A percentile compares a stretch with the other conserved stretches of the same genome.
Conservation (phyloP, 1,140 invertebrate species). For the Caenorhabditis inopinata region DNA sequence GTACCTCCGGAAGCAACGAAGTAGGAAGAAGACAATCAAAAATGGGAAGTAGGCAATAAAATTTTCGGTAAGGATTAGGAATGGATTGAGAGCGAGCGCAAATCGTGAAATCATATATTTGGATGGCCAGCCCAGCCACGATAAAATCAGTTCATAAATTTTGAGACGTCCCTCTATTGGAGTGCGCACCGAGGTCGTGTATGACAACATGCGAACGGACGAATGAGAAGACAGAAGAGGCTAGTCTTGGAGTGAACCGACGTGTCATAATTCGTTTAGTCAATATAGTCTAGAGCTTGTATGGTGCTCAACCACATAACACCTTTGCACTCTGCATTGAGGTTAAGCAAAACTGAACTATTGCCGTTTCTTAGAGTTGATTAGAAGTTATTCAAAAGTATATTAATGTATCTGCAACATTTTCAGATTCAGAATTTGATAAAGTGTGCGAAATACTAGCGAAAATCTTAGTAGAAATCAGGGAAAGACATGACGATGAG, state of each 20-base stretch:
- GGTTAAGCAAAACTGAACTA: too few relatives aligned
- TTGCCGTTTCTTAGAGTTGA: too few relatives aligned
- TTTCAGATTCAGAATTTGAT: too few relatives aligned
- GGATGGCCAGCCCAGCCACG: background rate
- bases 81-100: background rate
- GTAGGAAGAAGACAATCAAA: background rate
- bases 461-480: too few relatives aligned
- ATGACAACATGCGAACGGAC: constrained; percentile 11
- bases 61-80: background rate
- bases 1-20: background rate
- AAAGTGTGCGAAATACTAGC: too few relatives aligned
- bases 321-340: background rate
- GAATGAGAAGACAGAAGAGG: background rate
- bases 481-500: too few relatives aligned
- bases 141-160: constrained; percentile 34
- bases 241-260: background rate
- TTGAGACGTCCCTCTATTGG: background rate
- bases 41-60: background rate
- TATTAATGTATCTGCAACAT: too few relatives aligned
- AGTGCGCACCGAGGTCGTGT: background rate
- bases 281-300: constrained; percentile 30
- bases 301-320: constrained; percentile 20
- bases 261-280: constrained; percentile 26
- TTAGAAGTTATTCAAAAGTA: too few relatives aligned
- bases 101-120: background rate